Percentiles rank a stretch among this genome's conserved stretches.
Conservation (phyloP, 2,888 invertebrate genomes). For the Lasioglossum zephyrum region DNA sequence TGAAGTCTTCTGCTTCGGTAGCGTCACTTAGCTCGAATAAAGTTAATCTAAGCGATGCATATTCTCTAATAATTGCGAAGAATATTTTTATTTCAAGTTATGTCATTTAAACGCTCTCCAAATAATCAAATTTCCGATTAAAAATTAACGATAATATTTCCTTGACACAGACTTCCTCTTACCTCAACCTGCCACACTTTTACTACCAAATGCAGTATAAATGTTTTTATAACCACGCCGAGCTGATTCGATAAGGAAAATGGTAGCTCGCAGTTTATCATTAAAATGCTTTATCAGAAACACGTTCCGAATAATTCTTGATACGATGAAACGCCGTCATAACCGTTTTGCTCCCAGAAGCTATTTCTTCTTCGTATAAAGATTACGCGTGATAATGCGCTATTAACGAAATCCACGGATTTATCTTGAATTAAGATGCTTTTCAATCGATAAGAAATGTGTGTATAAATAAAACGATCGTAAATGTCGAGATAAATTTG, state of each 20-base stretch:
- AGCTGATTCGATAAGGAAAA: not conserved
- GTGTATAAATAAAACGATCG: conserved; percentile 42
- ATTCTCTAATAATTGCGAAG: not conserved
- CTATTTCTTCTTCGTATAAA: not conserved
- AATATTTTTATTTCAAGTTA: not conserved
- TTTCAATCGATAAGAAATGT: conserved; percentile 58
- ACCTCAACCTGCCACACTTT: not conserved
- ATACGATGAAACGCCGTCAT: not conserved
- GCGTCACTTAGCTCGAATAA: not conserved
- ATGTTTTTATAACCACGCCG: not conserved
- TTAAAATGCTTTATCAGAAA: not conserved
- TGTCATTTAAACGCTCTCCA: not conserved
- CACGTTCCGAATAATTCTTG: not conserved
- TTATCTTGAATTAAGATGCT: conserved; percentile 64
- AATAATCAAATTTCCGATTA: not conserved
- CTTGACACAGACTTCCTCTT: not conserved
- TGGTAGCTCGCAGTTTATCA: not conserved
- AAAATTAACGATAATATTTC: not conserved
- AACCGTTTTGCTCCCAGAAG: conserved; percentile 12
- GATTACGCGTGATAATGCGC: not conserved
- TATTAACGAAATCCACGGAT: not conserved
- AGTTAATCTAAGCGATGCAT: not conserved
- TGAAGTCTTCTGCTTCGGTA: too few relatives aligned
- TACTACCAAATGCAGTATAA: not conserved
- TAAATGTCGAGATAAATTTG: conserved; percentile 57